Conservation (phyloP, 2,888 invertebrate genomes). For the Prosopocoilus inquinatus region DNA sequence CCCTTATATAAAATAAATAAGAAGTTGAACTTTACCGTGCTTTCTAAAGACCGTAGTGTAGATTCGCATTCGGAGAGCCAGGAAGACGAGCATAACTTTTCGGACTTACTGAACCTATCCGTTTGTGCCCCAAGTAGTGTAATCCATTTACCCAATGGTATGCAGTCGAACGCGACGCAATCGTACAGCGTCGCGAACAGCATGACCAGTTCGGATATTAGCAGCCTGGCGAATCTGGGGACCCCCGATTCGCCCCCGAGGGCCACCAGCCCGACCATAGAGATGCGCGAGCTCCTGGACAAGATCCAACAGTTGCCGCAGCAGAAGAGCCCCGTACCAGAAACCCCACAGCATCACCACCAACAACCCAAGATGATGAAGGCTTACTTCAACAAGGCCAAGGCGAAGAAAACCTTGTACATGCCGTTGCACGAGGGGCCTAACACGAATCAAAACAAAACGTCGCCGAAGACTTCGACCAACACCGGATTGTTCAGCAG, state of each 20-base stretch:
- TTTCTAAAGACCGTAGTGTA: conserved; percentile 36
- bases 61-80: conserved; percentile 45
- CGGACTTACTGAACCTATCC: conserved; percentile 46
- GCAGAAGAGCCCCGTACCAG: conserved; percentile 49
- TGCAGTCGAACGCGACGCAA: conserved; percentile 34
- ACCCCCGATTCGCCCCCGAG: conserved; percentile 75
- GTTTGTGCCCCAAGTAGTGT: conserved; percentile 44
- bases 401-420: conserved; percentile 69
- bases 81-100: conserved; percentile 46
- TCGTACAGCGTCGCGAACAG: conserved; percentile 47
- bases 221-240: conserved; percentile 65
- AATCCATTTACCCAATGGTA: conserved; percentile 35
- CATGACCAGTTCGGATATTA: conserved; percentile 62
- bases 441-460: conserved; percentile 28
- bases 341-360: conserved; percentile 29
- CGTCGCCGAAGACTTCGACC: conserved; percentile 28
- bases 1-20: conserved; percentile 26
- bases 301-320: conserved; percentile 68
- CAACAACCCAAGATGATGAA: conserved; percentile 22
- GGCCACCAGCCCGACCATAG: conserved; percentile 79
- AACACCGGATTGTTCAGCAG: conserved; percentile 14
- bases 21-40: conserved; percentile 26
- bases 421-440: conserved; percentile 58
- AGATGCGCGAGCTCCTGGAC: conserved; percentile 70
- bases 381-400: conserved; percentile 54